Conservation (phyloP, 2,113 vertebrate species). For the Falco punctatus region DNA sequence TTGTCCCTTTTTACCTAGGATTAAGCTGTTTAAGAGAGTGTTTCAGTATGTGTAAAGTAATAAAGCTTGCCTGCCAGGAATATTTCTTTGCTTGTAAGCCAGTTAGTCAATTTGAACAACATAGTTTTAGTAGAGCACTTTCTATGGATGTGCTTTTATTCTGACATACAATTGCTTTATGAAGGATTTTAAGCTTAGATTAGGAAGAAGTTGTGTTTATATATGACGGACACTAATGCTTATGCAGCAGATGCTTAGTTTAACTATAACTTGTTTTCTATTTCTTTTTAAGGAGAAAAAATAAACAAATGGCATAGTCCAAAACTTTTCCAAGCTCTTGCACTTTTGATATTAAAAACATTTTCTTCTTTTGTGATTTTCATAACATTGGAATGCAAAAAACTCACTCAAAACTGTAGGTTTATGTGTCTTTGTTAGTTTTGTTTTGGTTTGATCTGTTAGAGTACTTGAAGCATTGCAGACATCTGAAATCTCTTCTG, state of each 20-base stretch:
- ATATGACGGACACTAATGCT: neutral
- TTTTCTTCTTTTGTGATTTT: neutral
- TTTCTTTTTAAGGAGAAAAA: neutral
- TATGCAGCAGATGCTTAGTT: neutral
- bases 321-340: neutral
- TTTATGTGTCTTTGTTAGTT: neutral
- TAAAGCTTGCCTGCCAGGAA: neutral
- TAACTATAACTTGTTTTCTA: neutral
- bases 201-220: neutral
- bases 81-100: neutral
- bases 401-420: neutral
- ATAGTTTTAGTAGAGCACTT: neutral
- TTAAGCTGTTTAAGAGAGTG: neutral
- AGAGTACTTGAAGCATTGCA: neutral
- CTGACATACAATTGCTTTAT: neutral
- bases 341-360: neutral
- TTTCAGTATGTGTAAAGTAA: neutral
- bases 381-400: neutral
- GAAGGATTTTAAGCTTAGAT: neutral
- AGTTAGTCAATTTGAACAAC: neutral
- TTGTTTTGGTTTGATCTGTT: neutral
- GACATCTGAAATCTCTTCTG: neutral
- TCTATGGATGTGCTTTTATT: neutral
- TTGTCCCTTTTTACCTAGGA: neutral
- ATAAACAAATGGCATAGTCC: neutral